Base-by-base conservation (phyloP, 2,888 invertebrate species). In the Pheosia tremula region DNA sequence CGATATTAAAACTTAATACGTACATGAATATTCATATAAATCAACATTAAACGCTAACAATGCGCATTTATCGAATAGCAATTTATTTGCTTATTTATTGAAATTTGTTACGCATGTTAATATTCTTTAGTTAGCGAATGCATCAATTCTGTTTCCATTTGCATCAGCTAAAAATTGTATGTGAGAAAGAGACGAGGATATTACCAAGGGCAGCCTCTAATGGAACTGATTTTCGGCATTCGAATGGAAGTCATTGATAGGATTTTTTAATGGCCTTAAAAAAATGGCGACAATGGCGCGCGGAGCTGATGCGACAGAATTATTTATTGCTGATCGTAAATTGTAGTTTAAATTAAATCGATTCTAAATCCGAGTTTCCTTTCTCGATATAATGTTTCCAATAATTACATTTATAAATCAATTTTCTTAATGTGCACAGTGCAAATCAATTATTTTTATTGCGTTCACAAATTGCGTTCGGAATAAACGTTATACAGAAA, bases 11-110 rank as follows among this genome's bases (percentile, higher is more conserved):
- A 86, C 82, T 85, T 85, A 86, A 84, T 80, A 80, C 74, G 77
- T 80, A 84, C 86, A 90, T 92, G 92, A 92, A 93, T 93, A 93
- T 93, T 93, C 93, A 93, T 92, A 92, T 93, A 93, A 93, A 91
- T 93, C 93, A 92, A 87, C 80, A 88, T 89, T 86, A 86, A 79
- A 80, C 81, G 82, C 73, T 84, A 88, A 92, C 91, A 91, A 91
- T 89, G 79, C 77, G 74, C 86, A 86, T 91, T 88, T 92, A 93
- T 91, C 86, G 90, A 80, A 83, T 84, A 82, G 84, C 91, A 89
- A 93, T 92, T 91, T 92, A 93, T 90, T 91, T 89, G 89, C 87
- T 88, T 90, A 90, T 92, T 92, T 91, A 91, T 90, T 89, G 86
- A 89, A 93, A 93, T 93, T 92, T 90, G 92, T 90, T 87, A 88